A percentile compares a stretch with the other conserved stretches of the same genome.
Conservation (phyloP, 2,888 invertebrate species). For the Brachypalpus laphriformis region DNA sequence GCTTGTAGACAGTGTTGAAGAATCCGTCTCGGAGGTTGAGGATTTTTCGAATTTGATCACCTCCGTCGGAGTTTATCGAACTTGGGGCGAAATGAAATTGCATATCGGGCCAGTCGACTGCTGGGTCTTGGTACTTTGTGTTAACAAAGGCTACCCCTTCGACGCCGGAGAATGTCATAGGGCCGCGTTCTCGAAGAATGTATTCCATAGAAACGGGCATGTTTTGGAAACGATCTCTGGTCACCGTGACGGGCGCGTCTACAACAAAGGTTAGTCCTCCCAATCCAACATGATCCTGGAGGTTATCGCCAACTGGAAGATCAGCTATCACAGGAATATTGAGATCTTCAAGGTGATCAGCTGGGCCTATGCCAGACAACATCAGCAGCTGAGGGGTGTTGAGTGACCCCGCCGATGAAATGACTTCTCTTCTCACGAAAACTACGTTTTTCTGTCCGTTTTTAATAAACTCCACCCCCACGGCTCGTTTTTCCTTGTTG, state of each 20-base stretch:
- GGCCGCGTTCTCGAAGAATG: constrained; percentile 90
- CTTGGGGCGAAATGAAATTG: constrained; percentile 94
- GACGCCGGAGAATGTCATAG: constrained; percentile 92
- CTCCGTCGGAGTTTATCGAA: constrained; percentile 92
- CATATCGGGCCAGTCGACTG: constrained; percentile 91
- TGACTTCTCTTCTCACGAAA: constrained; percentile 90
- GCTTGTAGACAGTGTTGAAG: constrained; percentile 93
- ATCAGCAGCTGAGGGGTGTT: constrained; percentile 95
- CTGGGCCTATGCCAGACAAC: constrained; percentile 94
- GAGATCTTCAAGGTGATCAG: constrained; percentile 88
- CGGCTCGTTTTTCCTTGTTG: constrained; percentile 88
- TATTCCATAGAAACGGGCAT: constrained; percentile 91
- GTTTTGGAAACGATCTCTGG: constrained; percentile 90
- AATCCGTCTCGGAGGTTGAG: constrained; percentile 90
- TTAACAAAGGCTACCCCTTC: constrained; percentile 95
- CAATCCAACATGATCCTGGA: constrained; percentile 94
- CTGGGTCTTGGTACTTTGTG: constrained; percentile 91
- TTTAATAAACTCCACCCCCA: constrained; percentile 89
- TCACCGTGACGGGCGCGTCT: constrained; percentile 91
- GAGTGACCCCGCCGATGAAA: constrained; percentile 94
- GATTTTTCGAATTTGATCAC: constrained; percentile 90
- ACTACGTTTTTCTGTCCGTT: constrained; percentile 87
- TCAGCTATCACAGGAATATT: constrained; percentile 90
- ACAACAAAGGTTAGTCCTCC: constrained; percentile 93
- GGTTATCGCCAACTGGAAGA: constrained; percentile 91